phyloP scores from a whole-genome alignment of 2,888 invertebrate species.

The Gari tellinella region DNA sequence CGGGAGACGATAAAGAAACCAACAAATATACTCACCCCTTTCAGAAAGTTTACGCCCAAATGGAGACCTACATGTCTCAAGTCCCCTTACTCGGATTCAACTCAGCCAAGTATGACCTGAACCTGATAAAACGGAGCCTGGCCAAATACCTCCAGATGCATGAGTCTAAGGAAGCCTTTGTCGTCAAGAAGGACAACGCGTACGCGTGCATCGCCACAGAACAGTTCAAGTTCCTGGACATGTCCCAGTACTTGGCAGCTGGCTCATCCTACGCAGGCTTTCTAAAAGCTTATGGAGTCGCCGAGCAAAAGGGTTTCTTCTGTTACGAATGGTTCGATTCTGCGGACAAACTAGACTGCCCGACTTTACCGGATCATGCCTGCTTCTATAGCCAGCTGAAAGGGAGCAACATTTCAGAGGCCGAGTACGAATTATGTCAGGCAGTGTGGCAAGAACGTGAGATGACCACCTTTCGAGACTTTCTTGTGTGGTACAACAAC shows the following conservation, averaged over 20 bases:
- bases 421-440: no score
- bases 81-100: conserved; percentile 18
- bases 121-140: conserved; percentile 24
- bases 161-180: conserved; percentile 3
- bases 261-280: conserved; percentile 40
- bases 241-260: conserved; percentile 41
- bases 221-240: conserved; percentile 48
- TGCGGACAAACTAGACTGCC: conserved; percentile 13
- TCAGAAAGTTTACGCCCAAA: conserved; percentile 10
- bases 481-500: no score
- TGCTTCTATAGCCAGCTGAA: conserved; percentile 12
- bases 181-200: conserved; percentile 21
- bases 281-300: conserved; percentile 45
- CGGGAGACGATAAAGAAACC: neutral
- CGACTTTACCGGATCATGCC: neutral
- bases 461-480: no score
- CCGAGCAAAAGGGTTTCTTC: conserved; percentile 26
- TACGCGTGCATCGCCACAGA: conserved; percentile 26
- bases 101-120: conserved; percentile 31
- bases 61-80: conserved; percentile 11
- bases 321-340: conserved; percentile 31
- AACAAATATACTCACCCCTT: neutral
- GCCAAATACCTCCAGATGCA: conserved; percentile 21
- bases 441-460: no score
- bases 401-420: conserved; percentile 15